Evolutionary conservation across 2,888 invertebrate genomes (phyloP).

Genomic region (Dryobotodes eremita): DNA sequence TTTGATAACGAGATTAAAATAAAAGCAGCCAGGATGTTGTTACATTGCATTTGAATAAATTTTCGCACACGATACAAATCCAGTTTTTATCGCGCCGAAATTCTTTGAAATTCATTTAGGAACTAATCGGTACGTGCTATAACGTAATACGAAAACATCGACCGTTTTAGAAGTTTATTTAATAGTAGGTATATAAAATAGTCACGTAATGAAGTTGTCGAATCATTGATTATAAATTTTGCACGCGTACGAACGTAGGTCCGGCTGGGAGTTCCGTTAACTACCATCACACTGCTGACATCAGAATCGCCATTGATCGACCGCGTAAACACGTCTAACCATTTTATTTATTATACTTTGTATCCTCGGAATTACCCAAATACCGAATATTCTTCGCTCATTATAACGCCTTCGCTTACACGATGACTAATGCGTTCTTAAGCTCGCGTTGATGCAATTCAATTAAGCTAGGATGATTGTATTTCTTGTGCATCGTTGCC

Average conservation of each 20-base stretch:
- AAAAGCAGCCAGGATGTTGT: conserved; percentile 11
- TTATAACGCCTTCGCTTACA: conserved; percentile 60
- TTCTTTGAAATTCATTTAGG: conserved; percentile 70
- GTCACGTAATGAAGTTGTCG: conserved; percentile 74
- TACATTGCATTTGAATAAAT: conserved; percentile 30
- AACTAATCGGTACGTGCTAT: conserved; percentile 74
- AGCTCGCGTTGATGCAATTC: conserved; percentile 73
- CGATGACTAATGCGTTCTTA: conserved; percentile 71
- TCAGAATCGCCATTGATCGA: conserved; percentile 60
- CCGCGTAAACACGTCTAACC: conserved; percentile 53
- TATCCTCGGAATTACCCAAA: conserved; percentile 70
- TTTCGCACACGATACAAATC: conserved; percentile 30
- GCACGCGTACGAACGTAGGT: conserved; percentile 74
- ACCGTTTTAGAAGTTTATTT: conserved; percentile 67
- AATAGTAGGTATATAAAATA: conserved; percentile 73
- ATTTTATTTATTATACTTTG: conserved; percentile 60
- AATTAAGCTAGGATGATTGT: conserved; percentile 75
- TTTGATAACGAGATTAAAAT: not conserved
- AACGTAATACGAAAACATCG: conserved; percentile 66
- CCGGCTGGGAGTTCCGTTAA: conserved; percentile 77
- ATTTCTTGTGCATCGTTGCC: conserved; percentile 68
- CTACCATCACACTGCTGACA: conserved; percentile 59
- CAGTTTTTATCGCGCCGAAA: conserved; percentile 36
- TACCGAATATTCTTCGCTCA: conserved; percentile 63
- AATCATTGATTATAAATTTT: conserved; percentile 70